A percentile compares a stretch with the other conserved stretches of the same genome.
Evolutionary conservation across 2,113 vertebrate species (phyloP).

Genomic region (Falcunculus frontatus): DNA sequence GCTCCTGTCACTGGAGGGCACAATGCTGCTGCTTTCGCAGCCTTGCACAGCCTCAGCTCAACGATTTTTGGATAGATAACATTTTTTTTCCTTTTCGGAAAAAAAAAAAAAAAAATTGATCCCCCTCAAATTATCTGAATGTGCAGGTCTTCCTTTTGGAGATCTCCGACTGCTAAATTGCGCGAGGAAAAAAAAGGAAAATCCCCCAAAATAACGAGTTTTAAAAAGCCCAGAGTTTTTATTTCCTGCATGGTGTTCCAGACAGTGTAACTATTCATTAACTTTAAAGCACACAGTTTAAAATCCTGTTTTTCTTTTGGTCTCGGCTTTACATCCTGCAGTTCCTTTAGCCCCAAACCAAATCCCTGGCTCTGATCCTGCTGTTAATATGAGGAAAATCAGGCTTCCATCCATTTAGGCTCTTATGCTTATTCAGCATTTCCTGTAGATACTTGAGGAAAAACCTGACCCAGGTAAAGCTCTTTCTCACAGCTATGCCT

Average conservation of each 20-base stretch:
- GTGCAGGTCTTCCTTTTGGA: not conserved
- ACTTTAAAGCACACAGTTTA: constrained; percentile 31
- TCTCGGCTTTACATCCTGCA: constrained; percentile 28
- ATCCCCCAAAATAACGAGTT: not conserved
- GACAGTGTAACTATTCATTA: constrained; percentile 42
- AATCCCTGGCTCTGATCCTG: constrained; percentile 35
- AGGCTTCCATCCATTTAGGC: not conserved
- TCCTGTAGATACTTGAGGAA: not conserved
- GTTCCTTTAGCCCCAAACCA: constrained; percentile 24
- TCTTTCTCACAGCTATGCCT: not conserved
- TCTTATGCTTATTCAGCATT: constrained; percentile 51
- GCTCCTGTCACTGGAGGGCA: constrained; percentile 57
- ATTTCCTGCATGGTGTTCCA: not conserved
- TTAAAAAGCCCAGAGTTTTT: not conserved
- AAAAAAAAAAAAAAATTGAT: not conserved
- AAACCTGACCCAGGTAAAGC: constrained; percentile 43
- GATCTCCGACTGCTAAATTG: not conserved
- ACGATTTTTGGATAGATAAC: not conserved
- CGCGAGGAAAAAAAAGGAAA: not conserved
- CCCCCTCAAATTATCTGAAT: not conserved
- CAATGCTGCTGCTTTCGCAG: constrained; percentile 17
- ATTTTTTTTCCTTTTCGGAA: not conserved
- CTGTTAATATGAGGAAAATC: not conserved
- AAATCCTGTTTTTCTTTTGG: constrained; percentile 43
- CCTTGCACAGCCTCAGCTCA: not conserved